A percentile compares a stretch with the other conserved stretches of the same genome.
phyloP scores from a whole-genome alignment of 2,888 invertebrate species.

The Drosophila borborema region DNA sequence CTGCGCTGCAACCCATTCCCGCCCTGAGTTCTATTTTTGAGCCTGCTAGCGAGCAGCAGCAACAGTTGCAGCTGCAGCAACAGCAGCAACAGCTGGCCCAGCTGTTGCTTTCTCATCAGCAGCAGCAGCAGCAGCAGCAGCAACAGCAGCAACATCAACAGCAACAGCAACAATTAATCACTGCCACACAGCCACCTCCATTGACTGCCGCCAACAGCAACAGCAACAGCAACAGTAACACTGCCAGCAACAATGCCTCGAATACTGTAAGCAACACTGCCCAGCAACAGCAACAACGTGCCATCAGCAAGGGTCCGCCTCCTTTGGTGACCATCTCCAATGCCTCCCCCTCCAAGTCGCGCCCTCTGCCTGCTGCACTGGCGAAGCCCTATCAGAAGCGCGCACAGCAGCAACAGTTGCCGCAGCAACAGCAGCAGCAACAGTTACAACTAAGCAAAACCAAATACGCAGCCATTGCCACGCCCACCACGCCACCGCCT shows the following conservation, averaged over 20 bases:
- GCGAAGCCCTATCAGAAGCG: conserved; percentile 82
- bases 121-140: conserved; percentile 58
- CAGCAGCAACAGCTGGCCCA: conserved; percentile 69
- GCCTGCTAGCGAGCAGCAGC: conserved; percentile 67
- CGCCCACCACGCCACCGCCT: conserved; percentile 82
- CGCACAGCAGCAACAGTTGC: conserved; percentile 20
- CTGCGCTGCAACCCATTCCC: conserved; percentile 84
- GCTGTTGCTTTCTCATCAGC: conserved; percentile 58
- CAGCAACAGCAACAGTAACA: conserved; percentile 57
- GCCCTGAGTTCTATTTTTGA: conserved; percentile 83
- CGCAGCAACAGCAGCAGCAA: conserved; percentile 37
- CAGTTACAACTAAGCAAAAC: conserved; percentile 52
- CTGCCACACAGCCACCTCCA: conserved; percentile 81
- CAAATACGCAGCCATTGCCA: conserved; percentile 75
- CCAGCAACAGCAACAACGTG: conserved; percentile 45
- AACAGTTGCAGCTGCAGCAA: conserved; percentile 61
- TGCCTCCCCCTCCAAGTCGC: conserved; percentile 40
- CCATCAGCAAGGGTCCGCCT: conserved; percentile 62
- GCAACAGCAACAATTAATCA: conserved; percentile 67
- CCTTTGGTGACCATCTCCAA: conserved; percentile 68
- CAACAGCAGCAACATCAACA: conserved; percentile 54
- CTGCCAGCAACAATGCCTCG: conserved; percentile 39
- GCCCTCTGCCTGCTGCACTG: conserved; percentile 48
- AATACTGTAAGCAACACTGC: conserved; percentile 20
- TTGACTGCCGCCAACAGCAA: conserved; percentile 68